phyloP scores from a whole-genome alignment of 1,140 invertebrate species.

The Piezodorus guildinii region DNA sequence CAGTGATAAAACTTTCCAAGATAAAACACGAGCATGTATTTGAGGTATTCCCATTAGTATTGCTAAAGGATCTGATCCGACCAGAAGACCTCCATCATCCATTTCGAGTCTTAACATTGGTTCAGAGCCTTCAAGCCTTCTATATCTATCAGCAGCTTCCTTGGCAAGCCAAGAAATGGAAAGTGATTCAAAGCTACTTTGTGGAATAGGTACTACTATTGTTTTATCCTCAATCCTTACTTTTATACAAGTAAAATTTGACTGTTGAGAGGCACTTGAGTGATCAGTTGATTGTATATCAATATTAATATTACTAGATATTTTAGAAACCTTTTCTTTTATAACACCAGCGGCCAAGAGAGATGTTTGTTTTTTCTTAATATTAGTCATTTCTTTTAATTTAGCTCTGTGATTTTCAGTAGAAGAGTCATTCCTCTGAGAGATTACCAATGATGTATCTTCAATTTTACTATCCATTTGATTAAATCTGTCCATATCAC shows the following conservation, averaged over 20 bases:
- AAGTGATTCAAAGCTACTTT: slow-evolving; percentile 13
- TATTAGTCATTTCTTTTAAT: slow-evolving; percentile 20
- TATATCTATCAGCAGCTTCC: slow-evolving; percentile 55
- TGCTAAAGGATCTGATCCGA: slow-evolving; percentile 46
- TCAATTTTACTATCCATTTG: no score
- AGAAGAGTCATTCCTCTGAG: no score
- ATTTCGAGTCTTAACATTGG: slow-evolving; percentile 51
- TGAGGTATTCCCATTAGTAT: slow-evolving; percentile 43
- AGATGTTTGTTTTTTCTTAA: slow-evolving; percentile 16
- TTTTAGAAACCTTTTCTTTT: slow-evolving; percentile 15
- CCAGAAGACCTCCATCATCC: slow-evolving; percentile 50
- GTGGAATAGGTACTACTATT: slow-evolving; percentile 27
- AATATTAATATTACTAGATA: background rate
- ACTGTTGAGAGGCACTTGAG: background rate
- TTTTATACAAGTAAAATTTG: slow-evolving; percentile 22
- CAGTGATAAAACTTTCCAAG: slow-evolving; percentile 49
- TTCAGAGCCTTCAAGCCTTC: slow-evolving; percentile 50
- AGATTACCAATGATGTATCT: no score
- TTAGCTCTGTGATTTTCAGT: background rate
- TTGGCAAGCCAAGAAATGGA: slow-evolving; percentile 47
- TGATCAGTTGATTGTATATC: background rate
- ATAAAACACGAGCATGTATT: slow-evolving; percentile 42
- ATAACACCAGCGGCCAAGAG: slow-evolving; percentile 11
- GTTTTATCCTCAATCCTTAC: slow-evolving; percentile 28
- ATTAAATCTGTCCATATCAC: no score